These are phyloP conservation scores for Ibidorhyncha struthersii DNA, from an alignment of 2,113 vertebrate genomes.

Conservation along the genomic window DNA sequence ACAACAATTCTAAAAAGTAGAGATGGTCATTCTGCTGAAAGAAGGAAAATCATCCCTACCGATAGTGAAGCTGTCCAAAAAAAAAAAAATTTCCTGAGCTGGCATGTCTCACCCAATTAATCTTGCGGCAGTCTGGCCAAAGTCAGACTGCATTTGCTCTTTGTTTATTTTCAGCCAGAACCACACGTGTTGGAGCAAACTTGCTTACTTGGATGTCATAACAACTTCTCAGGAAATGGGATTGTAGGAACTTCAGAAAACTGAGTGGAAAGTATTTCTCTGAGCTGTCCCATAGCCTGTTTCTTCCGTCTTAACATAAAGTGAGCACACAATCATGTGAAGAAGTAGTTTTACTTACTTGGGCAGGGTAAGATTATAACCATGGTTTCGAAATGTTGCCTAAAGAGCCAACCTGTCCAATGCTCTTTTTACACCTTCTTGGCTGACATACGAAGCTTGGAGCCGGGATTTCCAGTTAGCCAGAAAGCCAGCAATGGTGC, in stretches of 20 bases:
- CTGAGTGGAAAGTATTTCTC: neutral
- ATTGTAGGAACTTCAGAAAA: neutral
- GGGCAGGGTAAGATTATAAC: neutral
- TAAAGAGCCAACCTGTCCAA: neutral
- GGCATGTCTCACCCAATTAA: neutral
- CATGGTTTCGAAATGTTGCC: neutral
- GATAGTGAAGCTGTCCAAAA: neutral
- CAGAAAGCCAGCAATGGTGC: neutral
- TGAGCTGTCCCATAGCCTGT: neutral
- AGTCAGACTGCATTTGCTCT: neutral
- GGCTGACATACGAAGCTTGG: neutral
- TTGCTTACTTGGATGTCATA: neutral
- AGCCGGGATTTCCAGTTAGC: neutral
- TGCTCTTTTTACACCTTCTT: neutral
- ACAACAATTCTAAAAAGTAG: neutral
- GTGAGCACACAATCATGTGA: neutral
- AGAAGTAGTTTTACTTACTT: neutral
- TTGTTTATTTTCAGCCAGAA: neutral
- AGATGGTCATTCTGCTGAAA: neutral
- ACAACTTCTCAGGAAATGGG: neutral
- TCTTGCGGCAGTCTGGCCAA: neutral
- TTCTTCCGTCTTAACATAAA: neutral
- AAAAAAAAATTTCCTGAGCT: neutral
- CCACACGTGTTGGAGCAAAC: neutral
- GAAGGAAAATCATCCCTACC: neutral